These are phyloP conservation scores for Megaceryle alcyon DNA, from an alignment of 2,797 vertebrate species.

Conservation along the genomic window DNA sequence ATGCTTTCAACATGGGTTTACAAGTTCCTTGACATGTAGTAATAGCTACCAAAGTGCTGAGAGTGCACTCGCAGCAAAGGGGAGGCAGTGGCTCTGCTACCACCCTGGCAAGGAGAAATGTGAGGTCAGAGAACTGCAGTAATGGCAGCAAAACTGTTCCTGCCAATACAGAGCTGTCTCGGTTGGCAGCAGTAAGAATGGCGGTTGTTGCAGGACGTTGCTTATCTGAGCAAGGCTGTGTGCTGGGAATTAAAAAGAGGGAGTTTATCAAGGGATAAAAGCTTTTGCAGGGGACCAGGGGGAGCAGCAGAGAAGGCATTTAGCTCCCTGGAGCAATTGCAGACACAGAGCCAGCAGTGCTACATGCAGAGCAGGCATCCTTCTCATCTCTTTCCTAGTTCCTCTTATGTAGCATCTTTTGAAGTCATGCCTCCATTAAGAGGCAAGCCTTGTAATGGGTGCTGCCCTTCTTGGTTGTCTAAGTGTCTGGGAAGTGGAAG, in stretches of 20 bases:
- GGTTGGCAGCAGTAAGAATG: background rate
- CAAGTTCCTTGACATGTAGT: background rate
- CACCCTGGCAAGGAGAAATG: background rate
- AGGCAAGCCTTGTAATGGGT: background rate
- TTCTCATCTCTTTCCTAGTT: background rate
- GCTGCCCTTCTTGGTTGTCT: background rate
- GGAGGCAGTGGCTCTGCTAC: background rate
- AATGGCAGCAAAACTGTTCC: background rate
- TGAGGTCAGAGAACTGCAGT: background rate
- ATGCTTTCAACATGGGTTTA: background rate
- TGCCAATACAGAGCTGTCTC: background rate
- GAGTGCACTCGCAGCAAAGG: accelerated
- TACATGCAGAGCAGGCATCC: background rate
- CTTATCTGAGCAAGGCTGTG: background rate
- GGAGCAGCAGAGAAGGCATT: background rate
- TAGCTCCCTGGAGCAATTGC: background rate
- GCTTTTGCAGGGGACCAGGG: background rate
- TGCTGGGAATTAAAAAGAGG: background rate
- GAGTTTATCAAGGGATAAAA: background rate
- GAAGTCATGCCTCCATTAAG: background rate
- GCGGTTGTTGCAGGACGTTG: background rate
- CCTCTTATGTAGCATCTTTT: background rate
- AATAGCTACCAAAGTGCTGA: background rate
- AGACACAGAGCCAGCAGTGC: background rate
- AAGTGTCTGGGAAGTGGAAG: background rate